phyloP scores from a whole-genome alignment of 1,140 invertebrate species.

The Rhyacophila brunnea region DNA sequence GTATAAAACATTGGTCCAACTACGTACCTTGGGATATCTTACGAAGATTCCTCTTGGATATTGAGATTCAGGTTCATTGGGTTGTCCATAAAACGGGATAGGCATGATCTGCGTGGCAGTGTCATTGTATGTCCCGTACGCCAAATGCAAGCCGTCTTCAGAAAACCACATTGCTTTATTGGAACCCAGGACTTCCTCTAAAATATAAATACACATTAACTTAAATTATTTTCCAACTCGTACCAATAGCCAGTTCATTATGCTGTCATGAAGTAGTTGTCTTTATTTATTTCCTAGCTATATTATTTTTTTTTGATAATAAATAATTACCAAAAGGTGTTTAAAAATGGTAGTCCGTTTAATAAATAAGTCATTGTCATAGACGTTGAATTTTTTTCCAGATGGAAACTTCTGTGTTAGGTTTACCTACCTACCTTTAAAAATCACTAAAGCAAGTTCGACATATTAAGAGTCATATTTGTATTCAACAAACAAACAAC shows the following conservation, averaged over 20 bases:
- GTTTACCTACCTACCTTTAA: too few relatives aligned
- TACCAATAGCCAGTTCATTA: neutral
- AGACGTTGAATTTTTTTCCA: too few relatives aligned
- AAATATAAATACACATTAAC: neutral
- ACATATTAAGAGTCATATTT: too few relatives aligned
- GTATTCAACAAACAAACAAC: too few relatives aligned
- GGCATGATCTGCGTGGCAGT: slow-evolving; percentile 63
- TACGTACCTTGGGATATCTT: slow-evolving; percentile 80
- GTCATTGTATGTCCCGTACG: slow-evolving; percentile 81
- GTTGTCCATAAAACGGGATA: slow-evolving; percentile 66
- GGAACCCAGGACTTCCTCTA: slow-evolving; percentile 83
- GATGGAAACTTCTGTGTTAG: too few relatives aligned
- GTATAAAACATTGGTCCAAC: too few relatives aligned
- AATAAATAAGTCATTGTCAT: too few relatives aligned
- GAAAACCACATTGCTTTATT: slow-evolving; percentile 86
- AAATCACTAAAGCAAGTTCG: too few relatives aligned
- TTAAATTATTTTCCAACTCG: neutral
- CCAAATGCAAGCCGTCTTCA: slow-evolving; percentile 66
- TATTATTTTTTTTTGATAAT: neutral
- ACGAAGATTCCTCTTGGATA: slow-evolving; percentile 69
- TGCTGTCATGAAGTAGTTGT: neutral
- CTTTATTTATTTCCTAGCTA: neutral
- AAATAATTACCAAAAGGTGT: too few relatives aligned
- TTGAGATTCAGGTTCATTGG: slow-evolving; percentile 64
- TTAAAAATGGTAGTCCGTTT: too few relatives aligned